These are phyloP conservation scores for Corynorhinus townsendii DNA, from an alignment of 2,113 vertebrate species.

Conservation along the genomic window DNA sequence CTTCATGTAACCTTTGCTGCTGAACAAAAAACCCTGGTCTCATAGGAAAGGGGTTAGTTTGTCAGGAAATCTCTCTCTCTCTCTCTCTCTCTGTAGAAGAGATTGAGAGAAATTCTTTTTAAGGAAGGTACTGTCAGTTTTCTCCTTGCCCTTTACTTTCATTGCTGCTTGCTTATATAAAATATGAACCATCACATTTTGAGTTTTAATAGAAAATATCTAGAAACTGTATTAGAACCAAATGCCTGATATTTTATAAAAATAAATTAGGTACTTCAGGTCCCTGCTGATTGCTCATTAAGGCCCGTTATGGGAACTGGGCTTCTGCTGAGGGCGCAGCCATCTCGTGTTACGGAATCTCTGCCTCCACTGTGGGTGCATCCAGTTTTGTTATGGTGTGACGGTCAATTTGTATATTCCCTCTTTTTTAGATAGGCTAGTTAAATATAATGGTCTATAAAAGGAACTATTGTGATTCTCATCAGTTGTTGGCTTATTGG, in stretches of 20 bases:
- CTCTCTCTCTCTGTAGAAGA: background rate
- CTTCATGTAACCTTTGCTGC: slow-evolving; percentile 2
- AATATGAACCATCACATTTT: background rate
- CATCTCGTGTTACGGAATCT: no score
- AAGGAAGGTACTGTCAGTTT: background rate
- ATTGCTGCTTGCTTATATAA: background rate
- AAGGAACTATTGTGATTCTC: background rate
- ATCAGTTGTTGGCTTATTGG: background rate
- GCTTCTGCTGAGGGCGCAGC: no score
- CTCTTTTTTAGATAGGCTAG: background rate
- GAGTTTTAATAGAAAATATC: background rate
- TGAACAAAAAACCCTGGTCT: slow-evolving; percentile 1
- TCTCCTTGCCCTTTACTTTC: background rate
- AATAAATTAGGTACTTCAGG: background rate
- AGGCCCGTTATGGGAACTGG: no score
- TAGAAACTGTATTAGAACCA: background rate
- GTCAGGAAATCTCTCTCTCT: background rate
- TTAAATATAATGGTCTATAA: background rate
- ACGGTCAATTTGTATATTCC: no score
- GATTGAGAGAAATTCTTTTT: background rate
- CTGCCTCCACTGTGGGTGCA: no score
- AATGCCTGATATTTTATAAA: slow-evolving; percentile 1
- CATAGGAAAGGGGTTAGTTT: background rate
- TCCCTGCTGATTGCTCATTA: no score
- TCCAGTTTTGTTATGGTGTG: no score